These are phyloP conservation scores for Tadarida brasiliensis DNA, from an alignment of 2,797 vertebrate species.

Conservation along the genomic window DNA sequence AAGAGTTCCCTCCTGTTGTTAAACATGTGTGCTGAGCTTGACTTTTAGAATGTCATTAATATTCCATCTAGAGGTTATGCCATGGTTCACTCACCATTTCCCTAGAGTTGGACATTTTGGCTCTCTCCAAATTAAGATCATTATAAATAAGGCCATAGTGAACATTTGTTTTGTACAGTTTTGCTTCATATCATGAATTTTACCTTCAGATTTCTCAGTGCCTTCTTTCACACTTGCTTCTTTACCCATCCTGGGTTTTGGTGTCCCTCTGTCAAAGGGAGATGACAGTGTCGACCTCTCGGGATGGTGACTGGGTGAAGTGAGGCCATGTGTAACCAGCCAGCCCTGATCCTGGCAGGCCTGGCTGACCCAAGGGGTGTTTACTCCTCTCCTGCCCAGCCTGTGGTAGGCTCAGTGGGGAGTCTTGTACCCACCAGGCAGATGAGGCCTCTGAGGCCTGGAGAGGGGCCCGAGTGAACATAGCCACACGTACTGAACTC, in stretches of 20 bases:
- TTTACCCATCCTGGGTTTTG: background rate
- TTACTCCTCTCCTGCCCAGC: background rate
- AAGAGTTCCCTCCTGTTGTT: background rate
- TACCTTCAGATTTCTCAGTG: background rate
- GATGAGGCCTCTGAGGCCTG: background rate
- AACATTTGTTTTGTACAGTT: background rate
- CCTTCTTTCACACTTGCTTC: background rate
- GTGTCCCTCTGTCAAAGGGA: background rate
- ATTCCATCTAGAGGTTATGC: background rate
- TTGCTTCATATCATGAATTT: background rate
- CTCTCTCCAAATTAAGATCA: background rate
- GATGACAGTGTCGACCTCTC: accelerated
- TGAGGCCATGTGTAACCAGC: background rate
- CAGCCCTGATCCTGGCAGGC: background rate
- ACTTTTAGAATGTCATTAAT: background rate
- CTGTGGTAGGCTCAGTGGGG: too few species aligned
- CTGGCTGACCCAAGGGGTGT: accelerated
- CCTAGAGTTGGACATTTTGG: background rate
- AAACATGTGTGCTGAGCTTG: background rate
- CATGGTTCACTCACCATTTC: background rate
- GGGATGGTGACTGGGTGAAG: background rate
- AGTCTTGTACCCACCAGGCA: background rate
- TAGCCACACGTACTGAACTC: background rate
- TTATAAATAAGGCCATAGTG: background rate
- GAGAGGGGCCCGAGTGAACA: too few species aligned